These are phyloP conservation scores for Sebastes kiyomatsui DNA, from an alignment of 2,797 vertebrate species.

Conservation along the genomic window DNA sequence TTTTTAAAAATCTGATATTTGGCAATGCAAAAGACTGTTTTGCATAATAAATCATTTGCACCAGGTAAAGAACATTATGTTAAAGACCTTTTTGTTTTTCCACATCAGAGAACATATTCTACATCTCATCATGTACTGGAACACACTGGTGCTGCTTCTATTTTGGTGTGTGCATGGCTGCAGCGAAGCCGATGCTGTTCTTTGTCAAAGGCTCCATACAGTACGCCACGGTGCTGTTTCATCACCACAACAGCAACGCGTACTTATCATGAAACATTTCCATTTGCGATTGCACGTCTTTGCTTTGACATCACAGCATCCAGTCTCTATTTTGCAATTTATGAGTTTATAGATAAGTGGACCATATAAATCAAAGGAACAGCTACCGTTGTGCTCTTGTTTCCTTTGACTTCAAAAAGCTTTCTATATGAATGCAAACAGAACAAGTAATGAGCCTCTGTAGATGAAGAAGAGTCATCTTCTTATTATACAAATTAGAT, in stretches of 20 bases:
- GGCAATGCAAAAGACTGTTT: background rate
- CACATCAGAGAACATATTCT: background rate
- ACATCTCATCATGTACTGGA: background rate
- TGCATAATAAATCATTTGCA: background rate
- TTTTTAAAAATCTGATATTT: background rate
- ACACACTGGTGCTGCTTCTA: slow-evolving; percentile 8
- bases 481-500: slow-evolving; percentile 72
- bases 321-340: slow-evolving; percentile 67
- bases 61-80: background rate
- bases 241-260: slow-evolving; percentile 15
- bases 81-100: background rate
- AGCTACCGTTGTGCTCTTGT: slow-evolving; percentile 48
- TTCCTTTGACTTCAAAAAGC: slow-evolving; percentile 75
- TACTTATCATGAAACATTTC: slow-evolving; percentile 47
- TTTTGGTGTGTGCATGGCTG: background rate
- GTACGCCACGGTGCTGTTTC: slow-evolving; percentile 5
- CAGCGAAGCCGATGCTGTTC: slow-evolving; percentile 10
- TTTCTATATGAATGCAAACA: slow-evolving; percentile 66
- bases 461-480: slow-evolving; percentile 61
- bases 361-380: slow-evolving; percentile 72
- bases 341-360: slow-evolving; percentile 70
- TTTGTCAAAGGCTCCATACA: slow-evolving; percentile 34
- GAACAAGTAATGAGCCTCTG: slow-evolving; percentile 63
- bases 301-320: slow-evolving; percentile 46
- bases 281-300: slow-evolving; percentile 61